Evolutionary conservation across 2,888 invertebrate genomes (phyloP).

Genomic region (Desoria tigrina): DNA sequence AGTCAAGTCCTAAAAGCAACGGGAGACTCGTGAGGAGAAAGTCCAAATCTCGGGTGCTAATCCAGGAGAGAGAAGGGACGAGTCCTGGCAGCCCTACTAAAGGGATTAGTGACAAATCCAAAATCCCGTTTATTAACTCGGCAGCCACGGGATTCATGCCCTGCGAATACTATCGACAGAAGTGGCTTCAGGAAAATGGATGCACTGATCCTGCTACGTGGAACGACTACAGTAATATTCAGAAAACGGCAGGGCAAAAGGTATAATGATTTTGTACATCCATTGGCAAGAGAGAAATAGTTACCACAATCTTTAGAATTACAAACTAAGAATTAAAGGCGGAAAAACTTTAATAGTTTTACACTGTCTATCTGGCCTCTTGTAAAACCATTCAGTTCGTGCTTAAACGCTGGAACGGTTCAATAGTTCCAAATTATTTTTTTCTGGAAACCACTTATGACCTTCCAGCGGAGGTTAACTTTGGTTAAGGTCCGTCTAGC

Average conservation of each 20-base stretch:
- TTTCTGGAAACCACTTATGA: no score
- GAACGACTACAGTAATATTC: conserved; percentile 37
- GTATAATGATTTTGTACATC: conserved; percentile 27
- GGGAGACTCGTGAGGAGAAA: conserved; percentile 5
- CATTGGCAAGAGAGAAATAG: no score
- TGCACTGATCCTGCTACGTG: conserved; percentile 18
- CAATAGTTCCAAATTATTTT: no score
- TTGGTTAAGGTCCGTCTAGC: no score
- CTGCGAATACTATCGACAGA: conserved; percentile 13
- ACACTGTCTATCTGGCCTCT: not conserved
- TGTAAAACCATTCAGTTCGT: not conserved
- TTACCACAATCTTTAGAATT: no score
- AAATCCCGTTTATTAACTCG: conserved; percentile 12
- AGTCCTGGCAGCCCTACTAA: not conserved
- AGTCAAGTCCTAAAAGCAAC: conserved; percentile 1
- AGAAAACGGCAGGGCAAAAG: conserved; percentile 50
- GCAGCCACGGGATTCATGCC: conserved; percentile 12
- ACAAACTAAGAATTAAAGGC: no score
- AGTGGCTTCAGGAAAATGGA: conserved; percentile 10
- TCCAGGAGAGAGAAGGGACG: not conserved
- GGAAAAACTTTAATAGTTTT: no score
- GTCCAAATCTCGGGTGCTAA: not conserved
- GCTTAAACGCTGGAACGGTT: no score
- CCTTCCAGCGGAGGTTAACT: no score
- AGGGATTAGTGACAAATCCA: conserved; percentile 7